Evolutionary conservation across 2,797 vertebrate species (phyloP).

Genomic region (Melanotaenia nigrans): DNA sequence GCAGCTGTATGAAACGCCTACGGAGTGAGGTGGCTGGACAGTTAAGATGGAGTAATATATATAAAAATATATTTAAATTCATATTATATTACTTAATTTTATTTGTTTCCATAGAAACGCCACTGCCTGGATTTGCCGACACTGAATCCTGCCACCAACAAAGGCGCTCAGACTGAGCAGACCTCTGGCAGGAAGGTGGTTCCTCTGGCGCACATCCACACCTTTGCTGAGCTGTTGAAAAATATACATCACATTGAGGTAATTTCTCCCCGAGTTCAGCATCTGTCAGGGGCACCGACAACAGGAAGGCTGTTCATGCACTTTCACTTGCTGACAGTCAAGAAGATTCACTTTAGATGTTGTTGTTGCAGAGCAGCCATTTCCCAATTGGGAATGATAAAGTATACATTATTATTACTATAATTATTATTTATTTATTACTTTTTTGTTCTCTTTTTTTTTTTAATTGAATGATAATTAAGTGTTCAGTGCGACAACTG

Average conservation of each 20-base stretch:
- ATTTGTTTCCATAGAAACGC: constrained; percentile 83
- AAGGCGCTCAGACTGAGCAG: constrained; percentile 23
- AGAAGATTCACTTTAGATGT: background rate
- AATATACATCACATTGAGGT: constrained; percentile 93
- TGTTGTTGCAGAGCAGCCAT: background rate
- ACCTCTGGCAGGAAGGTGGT: constrained; percentile 67
- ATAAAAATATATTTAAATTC: background rate
- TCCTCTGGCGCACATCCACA: constrained; percentile 85
- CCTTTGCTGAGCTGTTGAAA: constrained; percentile 88
- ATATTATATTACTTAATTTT: background rate
- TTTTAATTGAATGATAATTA: no score
- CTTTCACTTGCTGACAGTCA: background rate
- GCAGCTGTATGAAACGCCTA: background rate
- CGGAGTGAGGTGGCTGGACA: background rate
- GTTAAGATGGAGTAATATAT: background rate
- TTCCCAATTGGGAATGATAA: no score
- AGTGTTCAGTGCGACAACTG: no score
- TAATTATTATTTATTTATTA: background rate
- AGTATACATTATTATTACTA: background rate
- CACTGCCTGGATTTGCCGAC: constrained; percentile 78
- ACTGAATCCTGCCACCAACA: constrained; percentile 58
- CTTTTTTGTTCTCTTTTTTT: no score
- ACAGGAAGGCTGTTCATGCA: background rate
- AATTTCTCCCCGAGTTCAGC: constrained; percentile 30
- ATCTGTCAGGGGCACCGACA: constrained; percentile 10